Percentiles rank a stretch among this genome's conserved stretches.
phyloP scores from a whole-genome alignment of 2,888 invertebrate species.

The Notodonta ziczac region DNA sequence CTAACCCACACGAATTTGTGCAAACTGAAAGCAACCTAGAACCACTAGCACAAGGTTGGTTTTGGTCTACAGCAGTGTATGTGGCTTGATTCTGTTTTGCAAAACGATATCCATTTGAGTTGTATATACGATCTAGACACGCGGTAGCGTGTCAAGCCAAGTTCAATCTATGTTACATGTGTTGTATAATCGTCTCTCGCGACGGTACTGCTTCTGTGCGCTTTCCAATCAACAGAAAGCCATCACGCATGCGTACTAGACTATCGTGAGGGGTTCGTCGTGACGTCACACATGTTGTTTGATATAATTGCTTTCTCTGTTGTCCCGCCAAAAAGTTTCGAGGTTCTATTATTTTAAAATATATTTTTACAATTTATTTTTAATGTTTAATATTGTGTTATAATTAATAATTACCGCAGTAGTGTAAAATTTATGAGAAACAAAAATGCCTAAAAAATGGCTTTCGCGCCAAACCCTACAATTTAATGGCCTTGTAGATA shows the following conservation, averaged over 20 bases:
- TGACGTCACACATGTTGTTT: slow-evolving; percentile 3
- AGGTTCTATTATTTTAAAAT: too few relatives aligned
- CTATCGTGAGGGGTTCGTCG: slow-evolving; percentile 36
- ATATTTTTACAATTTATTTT: not conserved
- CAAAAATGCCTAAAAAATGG: slow-evolving; percentile 27
- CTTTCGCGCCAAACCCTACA: slow-evolving; percentile 45
- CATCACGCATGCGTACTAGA: slow-evolving; percentile 65
- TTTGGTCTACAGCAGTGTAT: too few relatives aligned
- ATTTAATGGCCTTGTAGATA: slow-evolving; percentile 64
- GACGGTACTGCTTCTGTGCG: slow-evolving; percentile 69
- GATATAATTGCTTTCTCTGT: not conserved
- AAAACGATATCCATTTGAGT: too few relatives aligned
- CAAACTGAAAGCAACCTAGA: too few relatives aligned
- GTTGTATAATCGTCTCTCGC: slow-evolving; percentile 25
- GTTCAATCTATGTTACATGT: not conserved
- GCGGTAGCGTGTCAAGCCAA: too few relatives aligned
- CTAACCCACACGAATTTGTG: too few relatives aligned
- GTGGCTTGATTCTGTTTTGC: too few relatives aligned
- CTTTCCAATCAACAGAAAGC: slow-evolving; percentile 60
- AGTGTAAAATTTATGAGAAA: slow-evolving; percentile 14
- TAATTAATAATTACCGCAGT: slow-evolving; percentile 3
- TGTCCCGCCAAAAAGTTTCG: not conserved
- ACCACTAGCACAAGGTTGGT: too few relatives aligned
- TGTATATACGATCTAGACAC: too few relatives aligned
- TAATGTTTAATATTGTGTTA: slow-evolving; percentile 2